Evolutionary conservation across 2,113 vertebrate species (phyloP), one percentile per base, ranked within the genome.

Genomic region (Gnathonemus longibarbis): DNA sequence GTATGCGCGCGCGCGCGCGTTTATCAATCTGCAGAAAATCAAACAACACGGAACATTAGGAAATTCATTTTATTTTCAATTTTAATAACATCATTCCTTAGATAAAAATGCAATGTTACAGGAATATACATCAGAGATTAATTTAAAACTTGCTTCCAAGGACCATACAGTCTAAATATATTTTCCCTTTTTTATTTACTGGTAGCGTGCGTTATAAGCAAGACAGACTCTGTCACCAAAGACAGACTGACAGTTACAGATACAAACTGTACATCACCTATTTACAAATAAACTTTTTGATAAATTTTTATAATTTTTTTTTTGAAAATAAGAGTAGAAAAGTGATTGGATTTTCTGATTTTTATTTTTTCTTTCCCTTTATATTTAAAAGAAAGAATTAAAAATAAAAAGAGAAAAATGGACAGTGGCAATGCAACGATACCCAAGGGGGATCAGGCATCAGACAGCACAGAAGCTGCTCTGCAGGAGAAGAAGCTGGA

Each of bases 31-130:
- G 83, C 83, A 84, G 45, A 66, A 92, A 77, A 49, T 3, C 1
- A 77, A 89, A 90, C 88, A 94, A 90, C 92, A 93, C 88, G 56
- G 92, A 91, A 91, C 94, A 95, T 94, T 96, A 97, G 94, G 95
- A 94, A 94, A 97, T 94, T 96, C 96, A 96, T 97, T 99, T 99
- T 99, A 98, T 99, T 99, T 97, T 96, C 97, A 98, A 97, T 98
- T 96, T 98, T 96, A 99, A 99, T 98, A 99, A 99, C 98, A 99
- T 99, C 97, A 99, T 99, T 99, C 98, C 98, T 98, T 97, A 98
- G 96, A 96, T 96, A 96, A 99, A 99, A 99, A 99, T 98, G 98
- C 98, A 98, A 96, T 99, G 97, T 98, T 99, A 99, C 98, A 99
- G 97, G 97, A 98, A 99, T 99, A 99, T 99, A 99, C 98, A 99